Evolutionary conservation across 2,797 vertebrate species (phyloP).

Genomic region (Rhincodon typus): DNA sequence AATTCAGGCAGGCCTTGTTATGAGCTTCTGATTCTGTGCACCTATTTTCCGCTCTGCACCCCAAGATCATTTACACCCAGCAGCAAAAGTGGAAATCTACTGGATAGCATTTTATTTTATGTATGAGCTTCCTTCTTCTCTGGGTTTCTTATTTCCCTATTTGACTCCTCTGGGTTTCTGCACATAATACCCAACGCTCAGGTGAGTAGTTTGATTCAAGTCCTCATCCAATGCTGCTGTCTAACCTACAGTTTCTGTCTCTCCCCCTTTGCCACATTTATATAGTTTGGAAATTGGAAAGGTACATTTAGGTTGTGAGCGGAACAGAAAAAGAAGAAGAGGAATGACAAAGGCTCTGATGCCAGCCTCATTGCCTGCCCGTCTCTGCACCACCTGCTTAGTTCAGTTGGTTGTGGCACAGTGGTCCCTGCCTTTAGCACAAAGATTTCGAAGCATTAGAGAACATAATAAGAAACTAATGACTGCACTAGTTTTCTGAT

Average conservation of each 20-base stretch:
- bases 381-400: background rate
- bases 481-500: background rate
- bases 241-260: background rate
- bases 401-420: background rate
- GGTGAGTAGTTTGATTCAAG: background rate
- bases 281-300: background rate
- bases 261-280: background rate
- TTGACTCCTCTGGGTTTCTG: background rate
- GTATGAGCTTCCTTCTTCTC: background rate
- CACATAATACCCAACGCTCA: background rate
- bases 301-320: background rate
- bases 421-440: background rate
- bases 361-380: background rate
- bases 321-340: background rate
- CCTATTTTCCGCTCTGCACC: background rate
- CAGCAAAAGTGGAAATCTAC: background rate
- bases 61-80: background rate
- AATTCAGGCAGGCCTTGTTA: background rate
- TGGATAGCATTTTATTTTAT: background rate
- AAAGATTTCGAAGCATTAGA: background rate
- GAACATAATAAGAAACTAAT: background rate
- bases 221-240: background rate
- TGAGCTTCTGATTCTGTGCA: background rate
- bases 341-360: background rate
- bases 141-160: background rate